A percentile compares a stretch with the other conserved stretches of the same genome.
These are phyloP conservation scores for Adelosebastes latens DNA, from an alignment of 2,797 vertebrate genomes.

Conservation along the genomic window DNA sequence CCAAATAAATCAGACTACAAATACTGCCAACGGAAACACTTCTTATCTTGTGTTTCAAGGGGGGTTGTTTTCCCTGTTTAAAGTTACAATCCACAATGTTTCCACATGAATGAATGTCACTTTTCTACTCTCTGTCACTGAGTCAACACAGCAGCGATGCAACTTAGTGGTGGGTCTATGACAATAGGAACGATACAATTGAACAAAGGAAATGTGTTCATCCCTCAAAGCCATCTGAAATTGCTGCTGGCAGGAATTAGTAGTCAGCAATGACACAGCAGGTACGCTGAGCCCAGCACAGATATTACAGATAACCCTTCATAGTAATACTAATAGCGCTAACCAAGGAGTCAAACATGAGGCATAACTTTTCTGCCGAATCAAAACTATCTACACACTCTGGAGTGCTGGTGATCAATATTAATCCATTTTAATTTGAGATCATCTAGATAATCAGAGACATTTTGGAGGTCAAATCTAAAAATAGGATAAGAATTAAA, in stretches of 20 bases:
- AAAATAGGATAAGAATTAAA: slow-evolving; percentile 1
- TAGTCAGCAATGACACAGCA: not conserved
- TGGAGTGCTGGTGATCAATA: not conserved
- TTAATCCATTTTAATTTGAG: slow-evolving; percentile 22
- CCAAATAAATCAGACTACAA: slow-evolving; percentile 45
- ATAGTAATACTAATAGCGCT: not conserved
- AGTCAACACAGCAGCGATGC: not conserved
- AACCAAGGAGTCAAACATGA: not conserved
- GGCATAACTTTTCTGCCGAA: not conserved
- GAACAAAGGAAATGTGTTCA: too few species aligned
- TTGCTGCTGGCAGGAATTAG: not conserved
- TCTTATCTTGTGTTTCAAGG: not conserved
- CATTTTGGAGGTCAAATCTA: not conserved
- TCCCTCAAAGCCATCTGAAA: not conserved
- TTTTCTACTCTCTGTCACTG: not conserved
- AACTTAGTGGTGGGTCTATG: not conserved
- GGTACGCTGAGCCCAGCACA: not conserved
- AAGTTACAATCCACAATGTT: not conserved
- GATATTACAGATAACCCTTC: too few species aligned
- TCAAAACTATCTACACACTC: not conserved
- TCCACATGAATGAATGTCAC: not conserved
- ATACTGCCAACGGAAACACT: not conserved
- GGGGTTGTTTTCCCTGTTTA: not conserved
- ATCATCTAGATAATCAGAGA: not conserved
- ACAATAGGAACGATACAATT: not conserved